A percentile compares a stretch with the other conserved stretches of the same genome.
Conservation (phyloP, 2,113 vertebrate species). For the Dissostichus mawsoni region DNA sequence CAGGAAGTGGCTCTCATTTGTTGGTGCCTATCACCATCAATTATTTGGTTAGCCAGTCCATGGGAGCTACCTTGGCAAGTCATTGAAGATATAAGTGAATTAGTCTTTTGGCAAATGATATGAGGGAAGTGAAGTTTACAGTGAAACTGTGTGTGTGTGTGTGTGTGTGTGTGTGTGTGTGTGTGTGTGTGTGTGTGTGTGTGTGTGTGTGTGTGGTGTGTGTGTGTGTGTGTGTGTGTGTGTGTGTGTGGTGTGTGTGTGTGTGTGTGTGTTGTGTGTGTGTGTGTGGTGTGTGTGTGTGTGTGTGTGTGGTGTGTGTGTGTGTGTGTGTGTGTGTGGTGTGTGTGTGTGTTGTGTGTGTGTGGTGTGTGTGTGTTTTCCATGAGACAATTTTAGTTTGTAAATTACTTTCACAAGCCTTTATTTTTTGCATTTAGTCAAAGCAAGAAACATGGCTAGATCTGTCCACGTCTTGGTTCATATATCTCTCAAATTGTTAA, state of each 20-base stretch:
- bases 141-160: neutral
- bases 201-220: too few species aligned
- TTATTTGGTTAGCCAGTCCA: slow-evolving; percentile 63
- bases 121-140: slow-evolving; percentile 5
- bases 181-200: neutral
- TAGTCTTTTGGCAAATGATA: slow-evolving; percentile 48
- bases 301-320: neutral
- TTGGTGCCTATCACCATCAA: slow-evolving; percentile 34
- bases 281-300: neutral
- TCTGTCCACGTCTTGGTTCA: too few species aligned
- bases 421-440: too few species aligned
- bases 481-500: neutral
- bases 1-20: slow-evolving; percentile 49
- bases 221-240: neutral
- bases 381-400: too few species aligned
- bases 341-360: neutral
- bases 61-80: slow-evolving; percentile 61
- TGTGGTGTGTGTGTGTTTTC: too few species aligned
- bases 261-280: too few species aligned
- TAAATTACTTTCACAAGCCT: too few species aligned
- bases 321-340: neutral
- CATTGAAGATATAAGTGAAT: slow-evolving; percentile 52
- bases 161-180: neutral
- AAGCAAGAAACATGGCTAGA: too few species aligned
- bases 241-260: neutral